A percentile compares a stretch with the other conserved stretches of the same genome.
These are phyloP conservation scores for Alosa sapidissima DNA, from an alignment of 2,797 vertebrate genomes.

Conservation along the genomic window DNA sequence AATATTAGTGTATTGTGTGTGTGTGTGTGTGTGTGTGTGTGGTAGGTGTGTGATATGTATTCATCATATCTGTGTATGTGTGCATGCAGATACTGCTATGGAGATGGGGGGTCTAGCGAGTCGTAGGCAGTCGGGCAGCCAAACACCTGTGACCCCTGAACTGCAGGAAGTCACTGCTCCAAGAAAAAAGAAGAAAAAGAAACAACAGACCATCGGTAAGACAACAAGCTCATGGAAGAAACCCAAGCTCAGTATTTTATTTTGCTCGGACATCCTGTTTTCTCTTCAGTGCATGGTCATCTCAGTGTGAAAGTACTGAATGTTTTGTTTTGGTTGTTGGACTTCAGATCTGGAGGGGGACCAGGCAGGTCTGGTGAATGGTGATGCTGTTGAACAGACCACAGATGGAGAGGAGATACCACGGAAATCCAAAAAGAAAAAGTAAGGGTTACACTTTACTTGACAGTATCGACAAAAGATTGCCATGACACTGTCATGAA, in stretches of 20 bases:
- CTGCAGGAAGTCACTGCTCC: constrained; percentile 63
- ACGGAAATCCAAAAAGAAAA: constrained; percentile 83
- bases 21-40: not conserved
- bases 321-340: constrained; percentile 22
- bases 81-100: constrained; percentile 60
- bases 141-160: constrained; percentile 73
- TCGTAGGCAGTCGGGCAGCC: constrained; percentile 68
- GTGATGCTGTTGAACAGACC: constrained; percentile 75
- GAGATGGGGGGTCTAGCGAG: constrained; percentile 71
- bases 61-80: not conserved
- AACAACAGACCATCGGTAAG: constrained; percentile 63
- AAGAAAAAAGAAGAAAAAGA: constrained; percentile 84
- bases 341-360: constrained; percentile 69
- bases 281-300: not conserved
- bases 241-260: not conserved
- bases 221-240: not conserved
- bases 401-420: constrained; percentile 77
- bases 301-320: not conserved
- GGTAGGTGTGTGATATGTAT: not conserved
- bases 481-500: no score
- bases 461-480: no score
- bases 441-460: constrained; percentile 71
- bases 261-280: not conserved
- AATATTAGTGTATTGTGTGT: not conserved
- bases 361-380: constrained; percentile 81